Base-by-base conservation (phyloP, 2,888 invertebrate genomes). In the Capitulum mitella region DNA sequence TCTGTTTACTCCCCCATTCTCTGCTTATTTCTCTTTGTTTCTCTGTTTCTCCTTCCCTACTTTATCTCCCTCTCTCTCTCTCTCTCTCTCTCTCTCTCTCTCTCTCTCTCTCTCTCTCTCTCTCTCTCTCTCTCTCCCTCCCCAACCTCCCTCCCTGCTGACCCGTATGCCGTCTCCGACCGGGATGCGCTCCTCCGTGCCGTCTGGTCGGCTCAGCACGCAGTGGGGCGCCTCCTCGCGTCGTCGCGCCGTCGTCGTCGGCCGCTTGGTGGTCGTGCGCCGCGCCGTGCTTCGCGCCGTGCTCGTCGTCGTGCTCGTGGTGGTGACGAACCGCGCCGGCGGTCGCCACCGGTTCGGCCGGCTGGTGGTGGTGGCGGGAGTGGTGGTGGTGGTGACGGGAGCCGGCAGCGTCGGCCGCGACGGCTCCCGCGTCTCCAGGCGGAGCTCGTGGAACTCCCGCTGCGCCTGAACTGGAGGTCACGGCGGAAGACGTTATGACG, bases 381-480 rank as follows among this genome's bases (percentile, higher is more conserved):
- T 10, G 37, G n/a, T 26, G 26, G 48, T 75, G 46, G 64, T 51
- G 61, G 54, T 32, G 74, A 77, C n/a, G n/a, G n/a, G n/a, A n/a
- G n/a, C n/a, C n/a, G n/a, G n/a, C n/a, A n/a, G n/a, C n/a, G n/a
- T n/a, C n/a, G n/a, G n/a, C n/a, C n/a, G n/a, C n/a, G n/a, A n/a
- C n/a, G n/a, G n/a, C n/a, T n/a, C n/a, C n/a, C n/a, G n/a, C n/a
- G n/a, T 77, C n/a, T 81, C 80, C 78, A 84, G 85, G 83, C 87
- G 86, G 46, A 86, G 85, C 85, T 90, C 88, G 85, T 95, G 94
- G 85, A 92, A 94, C 86, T 94, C 93, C 85, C 93, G 93, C 86
- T 95, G 94, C 26, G 94, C 92, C 86, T 94, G 94, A 84, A 94
- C 94, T 94, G 87, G 26, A 89, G 89, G 64, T n/a, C n/a, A n/a